phyloP scores from a whole-genome alignment of 30 jellyfish, hydroid and myxozoan genomes.

The Aurelia coerulea region DNA sequence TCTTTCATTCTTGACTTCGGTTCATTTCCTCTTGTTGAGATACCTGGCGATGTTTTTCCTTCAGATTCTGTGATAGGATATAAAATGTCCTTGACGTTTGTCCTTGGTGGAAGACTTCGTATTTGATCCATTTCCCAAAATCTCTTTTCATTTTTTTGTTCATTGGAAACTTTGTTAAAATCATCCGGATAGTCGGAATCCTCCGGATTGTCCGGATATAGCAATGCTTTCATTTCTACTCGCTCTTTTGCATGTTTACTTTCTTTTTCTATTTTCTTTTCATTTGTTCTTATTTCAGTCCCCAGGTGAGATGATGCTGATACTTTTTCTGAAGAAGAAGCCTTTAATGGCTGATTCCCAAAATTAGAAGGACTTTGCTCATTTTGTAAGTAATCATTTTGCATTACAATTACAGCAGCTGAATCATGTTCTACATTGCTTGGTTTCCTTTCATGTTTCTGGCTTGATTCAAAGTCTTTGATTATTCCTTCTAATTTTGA shows the following conservation, averaged over 20 bases:
- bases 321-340: background rate
- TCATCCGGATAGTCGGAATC: background rate
- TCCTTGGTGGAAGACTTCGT: constrained; percentile 24
- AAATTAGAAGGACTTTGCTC: background rate
- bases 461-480: constrained; percentile 8
- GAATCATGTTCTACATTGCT: background rate
- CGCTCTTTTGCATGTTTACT: background rate
- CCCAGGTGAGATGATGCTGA: background rate
- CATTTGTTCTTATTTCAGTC: too few species aligned
- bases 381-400: background rate
- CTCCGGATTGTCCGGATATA: background rate
- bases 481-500: constrained; percentile 13
- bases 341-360: background rate
- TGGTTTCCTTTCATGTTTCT: background rate
- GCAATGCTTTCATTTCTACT: background rate
- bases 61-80: constrained; percentile 35
- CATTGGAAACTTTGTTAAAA: background rate
- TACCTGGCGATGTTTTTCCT: background rate
- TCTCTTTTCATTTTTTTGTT: background rate
- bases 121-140: constrained; percentile 23
- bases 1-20: constrained; percentile 48
- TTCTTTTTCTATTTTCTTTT: background rate
- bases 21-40: constrained; percentile 59
- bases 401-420: background rate
- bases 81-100: constrained; percentile 60